These are phyloP conservation scores for Heliconius aoede DNA, from an alignment of 2,888 invertebrate species.

Conservation along the genomic window DNA sequence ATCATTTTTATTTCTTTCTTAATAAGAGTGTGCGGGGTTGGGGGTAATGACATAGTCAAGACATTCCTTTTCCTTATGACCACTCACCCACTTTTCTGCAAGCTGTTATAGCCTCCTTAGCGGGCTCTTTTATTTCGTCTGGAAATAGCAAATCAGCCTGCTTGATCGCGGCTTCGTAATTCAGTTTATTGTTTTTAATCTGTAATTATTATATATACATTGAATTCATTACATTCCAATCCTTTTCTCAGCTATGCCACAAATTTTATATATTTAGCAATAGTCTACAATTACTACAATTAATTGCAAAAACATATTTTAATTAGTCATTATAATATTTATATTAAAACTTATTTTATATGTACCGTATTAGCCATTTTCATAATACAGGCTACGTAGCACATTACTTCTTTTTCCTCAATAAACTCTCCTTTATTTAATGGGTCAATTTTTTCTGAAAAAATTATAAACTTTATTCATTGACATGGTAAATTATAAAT, in stretches of 20 bases:
- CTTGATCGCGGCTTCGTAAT: constrained; percentile 74
- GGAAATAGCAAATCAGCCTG: constrained; percentile 78
- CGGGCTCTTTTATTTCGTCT: constrained; percentile 72
- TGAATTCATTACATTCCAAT: not conserved
- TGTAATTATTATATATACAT: constrained; percentile 49
- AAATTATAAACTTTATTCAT: constrained; percentile 39
- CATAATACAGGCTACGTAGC: constrained; percentile 79
- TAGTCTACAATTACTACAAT: too few relatives aligned
- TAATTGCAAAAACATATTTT: not conserved
- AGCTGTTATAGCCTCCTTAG: constrained; percentile 71
- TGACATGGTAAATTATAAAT: constrained; percentile 16
- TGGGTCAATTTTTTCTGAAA: constrained; percentile 72
- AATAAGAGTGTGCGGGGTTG: not conserved
- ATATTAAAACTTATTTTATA: not conserved
- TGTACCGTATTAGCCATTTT: constrained; percentile 78
- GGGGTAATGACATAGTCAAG: too few relatives aligned
- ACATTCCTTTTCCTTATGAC: too few relatives aligned
- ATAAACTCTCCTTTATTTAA: constrained; percentile 70
- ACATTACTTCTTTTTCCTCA: constrained; percentile 77
- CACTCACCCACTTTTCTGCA: constrained; percentile 82
- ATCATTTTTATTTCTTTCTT: too few relatives aligned
- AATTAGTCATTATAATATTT: not conserved
- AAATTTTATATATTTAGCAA: too few relatives aligned
- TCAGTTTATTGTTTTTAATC: constrained; percentile 81
- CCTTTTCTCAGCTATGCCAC: too few relatives aligned